phyloP scores from a whole-genome alignment of 2,797 vertebrate genomes.

The Gallinago nigripennis region DNA sequence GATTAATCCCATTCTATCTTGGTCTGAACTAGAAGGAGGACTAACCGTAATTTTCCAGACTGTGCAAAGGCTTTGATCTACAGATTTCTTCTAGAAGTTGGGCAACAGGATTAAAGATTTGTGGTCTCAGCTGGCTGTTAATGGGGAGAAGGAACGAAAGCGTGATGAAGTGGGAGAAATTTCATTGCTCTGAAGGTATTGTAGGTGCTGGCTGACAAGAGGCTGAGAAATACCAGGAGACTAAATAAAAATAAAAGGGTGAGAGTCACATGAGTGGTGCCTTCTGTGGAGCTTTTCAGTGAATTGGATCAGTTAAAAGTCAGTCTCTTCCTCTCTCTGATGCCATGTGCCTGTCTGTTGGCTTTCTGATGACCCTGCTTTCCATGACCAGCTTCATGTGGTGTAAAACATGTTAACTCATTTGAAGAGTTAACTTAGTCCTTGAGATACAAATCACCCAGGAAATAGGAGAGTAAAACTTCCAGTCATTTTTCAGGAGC shows the following conservation, averaged over 20 bases:
- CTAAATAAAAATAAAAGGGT: not conserved
- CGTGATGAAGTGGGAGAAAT: not conserved
- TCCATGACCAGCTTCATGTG: not conserved
- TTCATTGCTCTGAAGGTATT: not conserved
- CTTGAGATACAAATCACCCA: not conserved
- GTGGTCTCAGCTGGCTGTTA: not conserved
- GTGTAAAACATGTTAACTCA: not conserved
- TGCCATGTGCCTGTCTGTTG: not conserved
- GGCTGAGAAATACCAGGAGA: not conserved
- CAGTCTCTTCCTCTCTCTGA: not conserved
- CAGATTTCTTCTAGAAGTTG: not conserved
- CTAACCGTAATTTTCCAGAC: not conserved
- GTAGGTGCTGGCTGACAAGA: not conserved
- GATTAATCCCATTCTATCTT: not conserved
- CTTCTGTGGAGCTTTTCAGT: not conserved
- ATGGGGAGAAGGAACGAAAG: not conserved
- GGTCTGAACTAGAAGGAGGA: not conserved
- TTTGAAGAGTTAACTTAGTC: not conserved
- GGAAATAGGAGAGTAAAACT: not conserved
- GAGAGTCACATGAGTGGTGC: no score
- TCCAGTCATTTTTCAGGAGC: not conserved
- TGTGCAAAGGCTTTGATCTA: conserved; percentile 16
- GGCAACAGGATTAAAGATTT: not conserved
- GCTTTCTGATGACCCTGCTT: not conserved
- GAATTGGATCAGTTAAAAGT: not conserved